Conservation (phyloP, 2,113 vertebrate genomes). For the Clupea harengus region DNA sequence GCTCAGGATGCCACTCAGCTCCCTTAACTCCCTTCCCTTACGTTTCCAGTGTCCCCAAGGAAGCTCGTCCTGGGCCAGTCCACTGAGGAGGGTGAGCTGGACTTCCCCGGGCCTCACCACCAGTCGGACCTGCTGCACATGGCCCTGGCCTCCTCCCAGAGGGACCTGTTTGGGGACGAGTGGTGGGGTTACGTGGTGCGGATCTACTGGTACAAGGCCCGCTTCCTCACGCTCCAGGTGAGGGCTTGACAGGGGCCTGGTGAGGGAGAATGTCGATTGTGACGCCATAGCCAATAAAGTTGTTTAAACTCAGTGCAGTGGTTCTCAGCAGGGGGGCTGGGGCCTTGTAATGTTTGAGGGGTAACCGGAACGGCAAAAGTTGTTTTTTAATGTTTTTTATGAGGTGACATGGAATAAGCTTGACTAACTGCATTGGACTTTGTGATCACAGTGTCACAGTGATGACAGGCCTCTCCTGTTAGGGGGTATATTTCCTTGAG, state of each 20-base stretch:
- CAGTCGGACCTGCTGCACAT: slow-evolving; percentile 85
- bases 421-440: too few relatives aligned
- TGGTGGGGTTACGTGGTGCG: slow-evolving; percentile 88
- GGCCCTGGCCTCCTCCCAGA: slow-evolving; percentile 85
- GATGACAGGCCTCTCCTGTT: too few relatives aligned
- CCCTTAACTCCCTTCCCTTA: neutral
- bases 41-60: slow-evolving; percentile 80
- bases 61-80: slow-evolving; percentile 66
- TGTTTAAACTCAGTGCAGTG: too few relatives aligned
- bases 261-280: too few relatives aligned
- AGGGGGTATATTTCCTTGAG: too few relatives aligned
- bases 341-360: too few relatives aligned
- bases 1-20: neutral
- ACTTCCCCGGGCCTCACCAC: slow-evolving; percentile 85
- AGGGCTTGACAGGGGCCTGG: neutral
- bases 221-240: slow-evolving; percentile 89
- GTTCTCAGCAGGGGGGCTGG: too few relatives aligned
- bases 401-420: too few relatives aligned
- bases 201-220: slow-evolving; percentile 93
- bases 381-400: too few relatives aligned
- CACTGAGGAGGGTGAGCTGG: slow-evolving; percentile 74
- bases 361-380: too few relatives aligned
- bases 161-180: slow-evolving; percentile 82
- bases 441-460: too few relatives aligned
- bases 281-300: too few relatives aligned